A percentile compares a stretch with the other conserved stretches of the same genome.
These are phyloP conservation scores for Tuberolachnus salignus DNA, from an alignment of 2,888 invertebrate genomes.

Conservation along the genomic window DNA sequence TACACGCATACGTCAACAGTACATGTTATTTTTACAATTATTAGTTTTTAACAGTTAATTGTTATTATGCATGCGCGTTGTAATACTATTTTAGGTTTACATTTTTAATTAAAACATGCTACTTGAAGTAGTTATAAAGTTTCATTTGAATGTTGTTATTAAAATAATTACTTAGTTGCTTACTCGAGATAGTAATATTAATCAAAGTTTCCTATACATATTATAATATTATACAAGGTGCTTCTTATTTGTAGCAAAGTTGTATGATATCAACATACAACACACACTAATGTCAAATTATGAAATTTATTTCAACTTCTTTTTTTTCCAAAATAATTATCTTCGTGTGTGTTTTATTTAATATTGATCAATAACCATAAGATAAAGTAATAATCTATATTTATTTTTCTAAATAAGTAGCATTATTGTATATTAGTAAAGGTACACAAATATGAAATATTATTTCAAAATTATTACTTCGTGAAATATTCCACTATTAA, in stretches of 20 bases:
- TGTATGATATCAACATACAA: background rate
- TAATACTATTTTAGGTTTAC: constrained; percentile 2
- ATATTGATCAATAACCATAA: too few species aligned
- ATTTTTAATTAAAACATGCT: constrained; percentile 37
- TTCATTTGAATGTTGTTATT: constrained; percentile 12
- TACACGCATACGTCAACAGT: too few species aligned
- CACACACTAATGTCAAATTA: background rate
- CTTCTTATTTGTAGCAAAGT: constrained; percentile 2
- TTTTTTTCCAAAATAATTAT: background rate
- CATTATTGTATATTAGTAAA: too few species aligned
- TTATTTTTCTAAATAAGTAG: too few species aligned
- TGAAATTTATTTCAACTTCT: constrained; percentile 11
- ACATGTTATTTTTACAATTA: too few species aligned
- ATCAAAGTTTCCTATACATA: constrained; percentile 4
- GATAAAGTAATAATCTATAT: too few species aligned
- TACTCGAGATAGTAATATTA: constrained; percentile 17
- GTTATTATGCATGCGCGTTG: constrained; percentile 4
- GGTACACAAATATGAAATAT: too few species aligned
- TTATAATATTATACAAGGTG: background rate
- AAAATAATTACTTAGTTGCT: constrained; percentile 35
- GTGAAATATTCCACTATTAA: too few species aligned
- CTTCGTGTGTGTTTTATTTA: background rate
- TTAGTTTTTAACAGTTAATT: constrained; percentile 2
- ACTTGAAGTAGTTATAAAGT: constrained; percentile 25
- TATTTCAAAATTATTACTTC: too few species aligned